A percentile compares a stretch with the other conserved stretches of the same genome.
Evolutionary conservation across 1,140 invertebrate species (phyloP).

Genomic region (Helicoverpa armigera): DNA sequence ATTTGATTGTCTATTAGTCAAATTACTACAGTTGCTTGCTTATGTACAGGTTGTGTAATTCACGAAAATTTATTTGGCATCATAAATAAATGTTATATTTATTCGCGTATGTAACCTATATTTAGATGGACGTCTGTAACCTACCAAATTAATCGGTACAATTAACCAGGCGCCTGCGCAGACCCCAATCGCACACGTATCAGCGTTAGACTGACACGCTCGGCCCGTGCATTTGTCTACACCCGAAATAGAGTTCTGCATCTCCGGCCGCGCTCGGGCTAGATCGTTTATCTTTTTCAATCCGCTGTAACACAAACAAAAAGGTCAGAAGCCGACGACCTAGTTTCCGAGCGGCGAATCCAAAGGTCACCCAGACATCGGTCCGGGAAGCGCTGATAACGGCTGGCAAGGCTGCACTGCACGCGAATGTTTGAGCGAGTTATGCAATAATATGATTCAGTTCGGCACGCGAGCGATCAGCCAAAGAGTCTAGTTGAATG

Average conservation of each 20-base stretch:
- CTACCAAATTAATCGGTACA: background rate
- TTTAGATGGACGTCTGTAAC: background rate
- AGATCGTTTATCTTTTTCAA: slow-evolving; percentile 73
- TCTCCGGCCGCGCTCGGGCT: slow-evolving; percentile 61
- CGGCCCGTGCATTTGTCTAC: slow-evolving; percentile 51
- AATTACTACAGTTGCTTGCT: no score
- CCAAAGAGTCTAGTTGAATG: slow-evolving; percentile 36
- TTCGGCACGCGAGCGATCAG: slow-evolving; percentile 49
- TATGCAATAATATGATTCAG: slow-evolving; percentile 64
- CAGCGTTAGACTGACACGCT: slow-evolving; percentile 40
- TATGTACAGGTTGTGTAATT: no score
- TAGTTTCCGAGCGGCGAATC: slow-evolving; percentile 75
- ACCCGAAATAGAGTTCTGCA: slow-evolving; percentile 69
- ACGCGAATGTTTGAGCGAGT: slow-evolving; percentile 64
- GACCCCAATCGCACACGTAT: slow-evolving; percentile 38
- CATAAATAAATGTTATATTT: no score
- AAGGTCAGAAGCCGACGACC: slow-evolving; percentile 83
- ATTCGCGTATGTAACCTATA: background rate
- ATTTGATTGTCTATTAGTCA: no score
- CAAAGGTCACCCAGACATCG: slow-evolving; percentile 81
- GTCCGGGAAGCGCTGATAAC: slow-evolving; percentile 78
- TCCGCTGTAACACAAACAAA: slow-evolving; percentile 76
- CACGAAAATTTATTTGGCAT: no score
- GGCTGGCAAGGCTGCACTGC: slow-evolving; percentile 71
- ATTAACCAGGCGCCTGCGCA: background rate